A percentile compares a stretch with the other conserved stretches of the same genome.
These are phyloP conservation scores for Mimachlamys varia DNA, from an alignment of 2,888 invertebrate genomes.

Conservation along the genomic window DNA sequence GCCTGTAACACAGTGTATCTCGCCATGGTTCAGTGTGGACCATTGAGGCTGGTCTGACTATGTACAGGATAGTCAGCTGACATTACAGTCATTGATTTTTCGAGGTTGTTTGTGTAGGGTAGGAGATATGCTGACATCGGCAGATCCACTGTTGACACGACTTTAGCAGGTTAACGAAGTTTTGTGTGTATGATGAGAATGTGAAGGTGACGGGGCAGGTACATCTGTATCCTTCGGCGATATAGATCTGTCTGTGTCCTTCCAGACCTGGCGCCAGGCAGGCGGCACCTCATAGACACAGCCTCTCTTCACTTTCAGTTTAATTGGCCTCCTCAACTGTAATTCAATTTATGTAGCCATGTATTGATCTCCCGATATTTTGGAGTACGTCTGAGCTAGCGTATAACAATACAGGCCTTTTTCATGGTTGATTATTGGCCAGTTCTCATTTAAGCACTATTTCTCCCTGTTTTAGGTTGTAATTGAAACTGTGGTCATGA, in stretches of 20 bases:
- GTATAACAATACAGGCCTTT: too few relatives aligned
- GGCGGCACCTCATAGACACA: neutral
- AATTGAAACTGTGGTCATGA: too few relatives aligned
- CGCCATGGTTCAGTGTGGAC: too few relatives aligned
- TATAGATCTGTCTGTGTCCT: neutral
- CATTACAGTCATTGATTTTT: neutral
- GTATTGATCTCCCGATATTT: neutral
- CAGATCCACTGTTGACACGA: neutral
- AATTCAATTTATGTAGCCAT: neutral
- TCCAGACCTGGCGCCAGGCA: neutral
- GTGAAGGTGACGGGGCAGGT: neutral
- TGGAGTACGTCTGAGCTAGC: neutral
- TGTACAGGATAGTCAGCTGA: neutral
- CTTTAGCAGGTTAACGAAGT: neutral
- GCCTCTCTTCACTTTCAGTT: neutral
- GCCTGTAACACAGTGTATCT: too few relatives aligned
- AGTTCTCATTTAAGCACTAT: too few relatives aligned
- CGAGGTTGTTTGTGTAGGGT: neutral
- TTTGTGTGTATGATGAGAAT: neutral
- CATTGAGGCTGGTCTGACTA: too few relatives aligned
- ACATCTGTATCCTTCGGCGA: neutral
- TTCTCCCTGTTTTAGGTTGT: too few relatives aligned
- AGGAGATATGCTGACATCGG: neutral
- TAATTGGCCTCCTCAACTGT: constrained; percentile 3
- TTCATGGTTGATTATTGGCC: too few relatives aligned